phyloP scores from a whole-genome alignment of 2,888 invertebrate species.

The Furcula furcula region DNA sequence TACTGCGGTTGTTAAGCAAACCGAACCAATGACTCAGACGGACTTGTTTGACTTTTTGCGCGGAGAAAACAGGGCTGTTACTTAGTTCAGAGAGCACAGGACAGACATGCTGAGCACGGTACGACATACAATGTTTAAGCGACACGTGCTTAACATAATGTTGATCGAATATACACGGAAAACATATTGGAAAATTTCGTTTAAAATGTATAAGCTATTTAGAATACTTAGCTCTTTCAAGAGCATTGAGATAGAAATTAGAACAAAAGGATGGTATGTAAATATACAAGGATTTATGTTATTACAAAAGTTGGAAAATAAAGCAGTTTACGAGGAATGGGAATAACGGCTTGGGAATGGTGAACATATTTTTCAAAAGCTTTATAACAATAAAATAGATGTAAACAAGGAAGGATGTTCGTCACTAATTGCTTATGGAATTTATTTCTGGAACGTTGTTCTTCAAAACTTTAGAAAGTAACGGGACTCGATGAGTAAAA shows the following conservation, averaged over 20 bases:
- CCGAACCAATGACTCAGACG: slow-evolving; percentile 39
- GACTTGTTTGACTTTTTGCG: slow-evolving; percentile 44
- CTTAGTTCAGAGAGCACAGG: slow-evolving; percentile 23
- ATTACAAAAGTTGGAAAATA: too few species aligned
- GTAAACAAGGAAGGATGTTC: not conserved
- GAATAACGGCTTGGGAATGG: not conserved
- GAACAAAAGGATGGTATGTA: too few species aligned
- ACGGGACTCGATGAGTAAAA: too few species aligned
- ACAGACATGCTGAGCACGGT: slow-evolving; percentile 22
- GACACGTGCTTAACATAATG: slow-evolving; percentile 9
- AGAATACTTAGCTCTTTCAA: too few species aligned
- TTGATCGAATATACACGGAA: not conserved
- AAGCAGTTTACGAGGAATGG: not conserved
- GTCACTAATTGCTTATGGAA: not conserved
- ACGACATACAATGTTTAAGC: slow-evolving; percentile 19
- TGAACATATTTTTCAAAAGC: not conserved
- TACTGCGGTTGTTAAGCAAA: slow-evolving; percentile 31
- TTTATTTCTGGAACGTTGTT: not conserved
- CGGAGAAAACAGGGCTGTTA: slow-evolving; percentile 35
- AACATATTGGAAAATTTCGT: too few species aligned
- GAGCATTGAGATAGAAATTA: too few species aligned
- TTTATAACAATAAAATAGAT: not conserved
- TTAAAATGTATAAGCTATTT: too few species aligned
- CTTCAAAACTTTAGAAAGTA: not conserved
- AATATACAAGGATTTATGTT: too few species aligned